Base-by-base conservation (phyloP, 1,140 invertebrate genomes). In the Propsilocerus akamusi region DNA sequence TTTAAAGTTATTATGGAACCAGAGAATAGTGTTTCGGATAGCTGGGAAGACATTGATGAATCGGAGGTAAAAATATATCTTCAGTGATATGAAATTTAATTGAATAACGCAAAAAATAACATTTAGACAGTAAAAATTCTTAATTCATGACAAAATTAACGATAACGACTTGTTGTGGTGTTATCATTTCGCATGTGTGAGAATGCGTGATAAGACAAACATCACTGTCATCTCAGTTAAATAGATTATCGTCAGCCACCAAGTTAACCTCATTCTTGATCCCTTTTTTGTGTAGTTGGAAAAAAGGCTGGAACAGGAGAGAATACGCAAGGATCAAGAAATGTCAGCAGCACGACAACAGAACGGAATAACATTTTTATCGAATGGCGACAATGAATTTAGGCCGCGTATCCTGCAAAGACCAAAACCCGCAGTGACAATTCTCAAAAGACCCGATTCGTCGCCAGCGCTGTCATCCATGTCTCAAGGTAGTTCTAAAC, bases 11-110 rank as follows among this genome's bases (percentile, higher is more conserved):
- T n/a, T n/a, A n/a, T n/a, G n/a, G n/a, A n/a, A n/a, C 60, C 67
- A 52, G 67, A 69, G 56, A 72, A 75, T 55, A 74, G 77, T 57
- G 72, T 78, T 60, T 72, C 77, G 58, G 82, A 86, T 66, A 83
- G 77, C 70, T 87, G 83, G 83, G 83, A 87, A 70, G 80, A 86
- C 68, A 80, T 86, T 67, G 81, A 83, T 59, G 83, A 83, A 64
- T 76, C 72, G 47, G 72, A 70, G 64, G 77, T 79, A 63, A 69
- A 66, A 58, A 25, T 52, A 24, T 30, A 12, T 46, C 25, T 34
- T 26, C 24, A 7, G 12, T 26, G 14, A n/a, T n/a, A n/a, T n/a
- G n/a, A n/a, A n/a, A n/a, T n/a, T n/a, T 8, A 48, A 8, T 12
- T 25, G 17, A 23, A 10, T 7, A 7, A 23, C 47, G 23, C 6